Evolutionary conservation across 2,797 vertebrate genomes (phyloP).

Genomic region (Sternotherus odoratus): DNA sequence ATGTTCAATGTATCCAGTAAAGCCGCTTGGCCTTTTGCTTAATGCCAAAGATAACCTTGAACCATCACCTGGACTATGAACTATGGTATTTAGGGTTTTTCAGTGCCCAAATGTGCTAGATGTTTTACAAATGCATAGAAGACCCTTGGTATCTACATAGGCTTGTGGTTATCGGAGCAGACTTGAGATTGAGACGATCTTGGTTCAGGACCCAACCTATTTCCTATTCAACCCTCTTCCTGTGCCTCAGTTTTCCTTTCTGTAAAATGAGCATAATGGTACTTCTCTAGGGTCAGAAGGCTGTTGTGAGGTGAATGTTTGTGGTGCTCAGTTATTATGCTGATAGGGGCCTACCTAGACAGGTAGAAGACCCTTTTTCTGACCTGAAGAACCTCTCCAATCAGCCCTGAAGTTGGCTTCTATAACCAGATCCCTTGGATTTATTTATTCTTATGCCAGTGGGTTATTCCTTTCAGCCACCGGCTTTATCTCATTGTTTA

Average conservation of each 20-base stretch:
- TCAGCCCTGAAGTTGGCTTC: neutral
- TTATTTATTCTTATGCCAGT: neutral
- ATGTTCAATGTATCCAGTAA: neutral
- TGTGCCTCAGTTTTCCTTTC: neutral
- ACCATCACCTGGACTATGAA: neutral
- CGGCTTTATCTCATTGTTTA: neutral
- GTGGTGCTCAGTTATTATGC: neutral
- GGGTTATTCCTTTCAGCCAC: neutral
- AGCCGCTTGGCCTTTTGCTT: neutral
- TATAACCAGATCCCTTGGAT: neutral
- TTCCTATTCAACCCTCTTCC: neutral
- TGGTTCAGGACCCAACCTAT: neutral
- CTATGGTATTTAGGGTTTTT: neutral
- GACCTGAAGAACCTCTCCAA: neutral
- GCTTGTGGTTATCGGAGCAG: neutral
- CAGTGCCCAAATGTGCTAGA: neutral
- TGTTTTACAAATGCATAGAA: neutral
- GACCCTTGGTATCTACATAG: neutral
- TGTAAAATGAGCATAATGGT: neutral
- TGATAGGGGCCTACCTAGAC: neutral
- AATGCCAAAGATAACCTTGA: neutral
- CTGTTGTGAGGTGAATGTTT: neutral
- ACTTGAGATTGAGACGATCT: neutral
- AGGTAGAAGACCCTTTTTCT: neutral
- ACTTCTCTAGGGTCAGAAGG: neutral